Conservation (phyloP, 2,888 invertebrate genomes). For the Athalia rosae region DNA sequence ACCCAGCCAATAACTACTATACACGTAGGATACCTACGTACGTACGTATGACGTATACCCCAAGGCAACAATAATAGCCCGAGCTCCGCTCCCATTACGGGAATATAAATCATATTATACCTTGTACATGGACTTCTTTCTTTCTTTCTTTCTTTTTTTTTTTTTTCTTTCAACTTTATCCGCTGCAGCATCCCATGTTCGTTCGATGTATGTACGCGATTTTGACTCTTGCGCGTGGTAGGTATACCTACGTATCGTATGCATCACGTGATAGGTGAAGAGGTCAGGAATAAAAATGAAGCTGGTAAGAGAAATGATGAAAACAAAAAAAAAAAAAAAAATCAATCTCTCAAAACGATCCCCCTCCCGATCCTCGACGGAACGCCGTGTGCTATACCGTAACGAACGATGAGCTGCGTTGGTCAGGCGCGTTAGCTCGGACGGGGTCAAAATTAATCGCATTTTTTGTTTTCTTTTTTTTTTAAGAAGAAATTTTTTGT, state of each 20-base stretch:
- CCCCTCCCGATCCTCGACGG: background rate
- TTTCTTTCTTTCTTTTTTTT: background rate
- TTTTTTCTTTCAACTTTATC: background rate
- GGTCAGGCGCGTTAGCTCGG: constrained; percentile 52
- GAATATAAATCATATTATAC: constrained; percentile 66
- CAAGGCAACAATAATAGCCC: constrained; percentile 62
- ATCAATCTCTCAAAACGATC: background rate
- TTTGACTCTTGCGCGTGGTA: constrained; percentile 41
- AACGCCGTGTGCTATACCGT: constrained; percentile 53
- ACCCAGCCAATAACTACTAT: no score
- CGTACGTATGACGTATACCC: constrained; percentile 50
- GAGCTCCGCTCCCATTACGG: constrained; percentile 64
- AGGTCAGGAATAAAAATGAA: constrained; percentile 50
- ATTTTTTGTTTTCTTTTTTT: no score
- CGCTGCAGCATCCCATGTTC: background rate
- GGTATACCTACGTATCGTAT: no score
- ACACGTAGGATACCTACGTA: background rate
- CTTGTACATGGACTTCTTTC: constrained; percentile 38
- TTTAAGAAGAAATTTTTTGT: no score
- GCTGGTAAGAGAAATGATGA: background rate
- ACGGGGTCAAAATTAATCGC: background rate
- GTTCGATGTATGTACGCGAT: constrained; percentile 43
- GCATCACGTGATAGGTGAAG: constrained; percentile 59
- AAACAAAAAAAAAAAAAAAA: background rate
- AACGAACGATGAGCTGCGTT: constrained; percentile 61